These are phyloP conservation scores for Tiliqua scincoides DNA, from an alignment of 2,113 vertebrate genomes.

Conservation along the genomic window DNA sequence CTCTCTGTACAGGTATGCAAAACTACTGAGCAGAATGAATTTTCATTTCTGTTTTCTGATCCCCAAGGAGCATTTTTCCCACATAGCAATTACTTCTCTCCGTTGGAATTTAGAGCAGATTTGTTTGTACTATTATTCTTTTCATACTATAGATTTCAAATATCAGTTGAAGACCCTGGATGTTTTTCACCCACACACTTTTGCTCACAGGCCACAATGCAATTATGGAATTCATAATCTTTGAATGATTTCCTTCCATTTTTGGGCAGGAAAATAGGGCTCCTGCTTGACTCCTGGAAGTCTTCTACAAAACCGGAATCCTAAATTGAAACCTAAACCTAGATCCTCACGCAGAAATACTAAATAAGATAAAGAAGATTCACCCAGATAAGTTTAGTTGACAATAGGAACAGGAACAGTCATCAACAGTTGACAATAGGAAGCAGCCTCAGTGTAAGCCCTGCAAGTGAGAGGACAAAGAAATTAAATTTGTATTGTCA, in stretches of 20 bases:
- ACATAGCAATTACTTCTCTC: not conserved
- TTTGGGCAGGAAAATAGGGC: not conserved
- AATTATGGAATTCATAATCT: not conserved
- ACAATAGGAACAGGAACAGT: too few relatives aligned
- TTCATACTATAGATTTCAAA: not conserved
- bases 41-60: not conserved
- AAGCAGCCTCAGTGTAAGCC: too few relatives aligned
- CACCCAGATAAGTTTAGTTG: too few relatives aligned
- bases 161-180: not conserved
- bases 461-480: not conserved
- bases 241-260: not conserved
- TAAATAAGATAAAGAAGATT: too few relatives aligned
- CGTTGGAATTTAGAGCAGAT: not conserved
- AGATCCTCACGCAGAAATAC: not conserved
- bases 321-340: not conserved
- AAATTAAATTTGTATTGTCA: not conserved
- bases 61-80: not conserved
- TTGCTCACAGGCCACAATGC: not conserved
- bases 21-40: not conserved
- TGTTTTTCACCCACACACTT: not conserved
- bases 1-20: not conserved
- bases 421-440: too few relatives aligned
- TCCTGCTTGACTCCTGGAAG: not conserved
- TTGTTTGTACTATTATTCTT: not conserved
- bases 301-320: not conserved